phyloP scores from a whole-genome alignment of 2,888 invertebrate genomes.

The Aleiodes alternator region DNA sequence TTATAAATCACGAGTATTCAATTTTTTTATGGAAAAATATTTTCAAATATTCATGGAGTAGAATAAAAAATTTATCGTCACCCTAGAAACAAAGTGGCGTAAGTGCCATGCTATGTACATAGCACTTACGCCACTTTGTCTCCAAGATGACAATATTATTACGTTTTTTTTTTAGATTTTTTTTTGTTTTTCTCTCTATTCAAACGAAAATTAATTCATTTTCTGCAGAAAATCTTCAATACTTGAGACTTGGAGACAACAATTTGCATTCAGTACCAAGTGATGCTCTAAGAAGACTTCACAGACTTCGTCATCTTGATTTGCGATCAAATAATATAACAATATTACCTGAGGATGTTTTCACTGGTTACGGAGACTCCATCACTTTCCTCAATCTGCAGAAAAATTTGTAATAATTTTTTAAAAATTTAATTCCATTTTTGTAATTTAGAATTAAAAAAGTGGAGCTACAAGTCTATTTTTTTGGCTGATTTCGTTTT shows the following conservation, averaged over 20 bases:
- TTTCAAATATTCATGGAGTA: no score
- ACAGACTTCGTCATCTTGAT: slow-evolving; percentile 91
- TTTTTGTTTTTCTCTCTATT: not conserved
- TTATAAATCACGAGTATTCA: no score
- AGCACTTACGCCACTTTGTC: no score
- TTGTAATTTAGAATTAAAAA: not conserved
- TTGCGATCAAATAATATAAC: slow-evolving; percentile 92
- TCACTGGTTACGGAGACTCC: slow-evolving; percentile 91
- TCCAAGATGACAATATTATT: no score
- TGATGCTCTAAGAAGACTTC: slow-evolving; percentile 87
- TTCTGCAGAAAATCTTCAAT: slow-evolving; percentile 89
- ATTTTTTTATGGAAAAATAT: no score
- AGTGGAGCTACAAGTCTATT: not conserved
- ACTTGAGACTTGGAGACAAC: slow-evolving; percentile 92
- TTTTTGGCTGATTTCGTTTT: not conserved
- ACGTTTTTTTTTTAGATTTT: no score
- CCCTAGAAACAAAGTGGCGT: no score
- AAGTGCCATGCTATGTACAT: no score
- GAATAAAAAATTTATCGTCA: no score
- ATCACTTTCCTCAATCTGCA: slow-evolving; percentile 95
- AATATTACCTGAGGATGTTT: slow-evolving; percentile 88
- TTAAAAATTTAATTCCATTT: not conserved
- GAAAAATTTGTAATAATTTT: slow-evolving; percentile 85
- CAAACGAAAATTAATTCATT: slow-evolving; percentile 26
- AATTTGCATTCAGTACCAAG: slow-evolving; percentile 90